Conservation (phyloP, 2,888 invertebrate genomes). For the Aphodius granarius region DNA sequence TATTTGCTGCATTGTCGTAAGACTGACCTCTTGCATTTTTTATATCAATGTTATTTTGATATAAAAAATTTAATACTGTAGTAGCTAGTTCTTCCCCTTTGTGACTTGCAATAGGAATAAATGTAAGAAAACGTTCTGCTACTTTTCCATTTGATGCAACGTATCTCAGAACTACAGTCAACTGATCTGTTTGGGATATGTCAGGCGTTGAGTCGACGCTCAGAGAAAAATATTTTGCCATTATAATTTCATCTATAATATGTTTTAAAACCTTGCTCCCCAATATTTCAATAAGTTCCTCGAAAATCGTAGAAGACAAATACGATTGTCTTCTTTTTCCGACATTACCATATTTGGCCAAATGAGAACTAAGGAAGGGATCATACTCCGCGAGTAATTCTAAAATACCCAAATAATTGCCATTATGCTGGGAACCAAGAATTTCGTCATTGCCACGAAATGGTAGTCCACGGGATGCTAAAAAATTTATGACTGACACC, state of each 20-base stretch:
- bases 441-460: conserved; percentile 35
- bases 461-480: conserved; percentile 32
- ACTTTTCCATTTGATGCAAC: neutral
- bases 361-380: conserved; percentile 39
- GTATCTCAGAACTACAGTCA: conserved; percentile 12
- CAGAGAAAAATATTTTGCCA: conserved; percentile 24
- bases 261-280: conserved; percentile 7
- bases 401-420: conserved; percentile 39
- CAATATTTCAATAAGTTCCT: conserved; percentile 34
- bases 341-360: conserved; percentile 35
- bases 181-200: conserved; percentile 1
- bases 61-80: neutral
- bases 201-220: conserved; percentile 13
- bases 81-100: neutral
- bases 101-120: conserved; percentile 3
- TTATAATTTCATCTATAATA: conserved; percentile 16
- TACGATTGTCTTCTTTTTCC: conserved; percentile 34
- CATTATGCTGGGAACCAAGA: conserved; percentile 36
- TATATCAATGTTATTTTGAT: neutral
- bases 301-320: conserved; percentile 35
- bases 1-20: conserved; percentile 18
- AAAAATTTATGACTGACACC: conserved; percentile 29
- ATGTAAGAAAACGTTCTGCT: conserved; percentile 6
- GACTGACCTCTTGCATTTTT: conserved; percentile 5
- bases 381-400: conserved; percentile 42